A percentile compares a stretch with the other conserved stretches of the same genome.
phyloP scores from a whole-genome alignment of 2,888 invertebrate species.

The Onchidella celtica region DNA sequence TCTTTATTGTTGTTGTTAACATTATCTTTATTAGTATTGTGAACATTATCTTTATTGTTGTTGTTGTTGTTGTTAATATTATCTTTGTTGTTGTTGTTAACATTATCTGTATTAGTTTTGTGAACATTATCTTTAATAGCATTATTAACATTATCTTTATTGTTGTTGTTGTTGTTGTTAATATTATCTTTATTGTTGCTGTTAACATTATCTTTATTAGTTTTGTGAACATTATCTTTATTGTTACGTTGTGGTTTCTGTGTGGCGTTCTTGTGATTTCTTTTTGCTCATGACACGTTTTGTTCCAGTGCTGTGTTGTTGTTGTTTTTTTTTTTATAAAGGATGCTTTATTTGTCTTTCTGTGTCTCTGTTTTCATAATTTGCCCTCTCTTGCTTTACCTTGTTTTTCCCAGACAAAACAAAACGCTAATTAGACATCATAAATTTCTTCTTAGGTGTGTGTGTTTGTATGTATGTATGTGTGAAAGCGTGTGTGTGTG shows the following conservation, averaged over 20 bases:
- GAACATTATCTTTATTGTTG: not conserved
- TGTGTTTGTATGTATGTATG: no score
- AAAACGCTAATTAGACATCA: no score
- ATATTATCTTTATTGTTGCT: not conserved
- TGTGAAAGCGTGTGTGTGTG: no score
- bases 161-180: not conserved
- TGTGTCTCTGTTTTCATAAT: no score
- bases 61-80: not conserved
- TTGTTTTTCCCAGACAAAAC: no score
- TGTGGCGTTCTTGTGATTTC: no score
- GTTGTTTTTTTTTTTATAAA: no score
- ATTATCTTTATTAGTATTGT: not conserved
- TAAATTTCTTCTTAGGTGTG: no score
- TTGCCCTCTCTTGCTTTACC: not conserved
- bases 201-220: not conserved
- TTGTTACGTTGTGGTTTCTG: no score
- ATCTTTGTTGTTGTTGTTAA: not conserved
- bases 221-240: not conserved
- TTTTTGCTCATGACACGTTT: no score
- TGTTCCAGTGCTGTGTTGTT: no score
- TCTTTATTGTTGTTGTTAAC: not conserved
- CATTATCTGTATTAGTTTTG: slow-evolving; percentile 1
- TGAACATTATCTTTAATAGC: not conserved
- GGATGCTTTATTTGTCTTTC: no score
- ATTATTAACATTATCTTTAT: not conserved